Base-by-base conservation (phyloP, 2,888 invertebrate genomes). In the Hemaris fuciformis region DNA sequence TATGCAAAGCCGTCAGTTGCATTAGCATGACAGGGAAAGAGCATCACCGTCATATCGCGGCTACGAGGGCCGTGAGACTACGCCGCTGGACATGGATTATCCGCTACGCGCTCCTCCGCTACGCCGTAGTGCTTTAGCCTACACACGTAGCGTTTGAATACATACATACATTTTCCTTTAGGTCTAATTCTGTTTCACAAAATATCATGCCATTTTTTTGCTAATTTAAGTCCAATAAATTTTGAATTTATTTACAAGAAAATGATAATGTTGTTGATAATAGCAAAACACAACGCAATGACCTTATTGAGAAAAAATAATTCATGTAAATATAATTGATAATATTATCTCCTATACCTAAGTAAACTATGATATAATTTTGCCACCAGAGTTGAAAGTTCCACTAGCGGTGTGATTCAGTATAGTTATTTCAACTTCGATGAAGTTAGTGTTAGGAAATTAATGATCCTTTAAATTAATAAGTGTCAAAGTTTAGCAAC, bases 381-480 rank as follows among this genome's bases (percentile, higher is more conserved):
- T 25, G 23, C 23, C 25, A 13, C 41, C 38, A 45, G 31, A 45
- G n/a, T 23, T 25, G 46, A 25, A 53, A 53, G 18, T 27, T 53
- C 25, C 48, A 15, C 42, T 58, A 60, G 60, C 25, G 41, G 46
- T 23, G n/a, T 53, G 48, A 53, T 53, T 53, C 48, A 27, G 34
- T n/a, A 42, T 43, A 38, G 43, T 56, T 61, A 48, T 25, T 13
- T 56, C 23, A 59, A 46, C 45, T 38, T 22, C 20, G n/a, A 31
- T 46, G 25, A 60, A 60, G 25, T 25, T 56, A 42, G 77, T 74
- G 70, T 80, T 83, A 76, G 77, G 78, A 83, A 86, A 85, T 87
- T 89, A 90, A 90, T 84, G 89, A 83, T 75, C 84, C 86, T 83
- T 88, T 85, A 89, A 88, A 90, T 89, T 85, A 89, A 89, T 89